These are phyloP conservation scores for Synanthedon formicaeformis DNA, from an alignment of 2,888 invertebrate species.

Conservation along the genomic window DNA sequence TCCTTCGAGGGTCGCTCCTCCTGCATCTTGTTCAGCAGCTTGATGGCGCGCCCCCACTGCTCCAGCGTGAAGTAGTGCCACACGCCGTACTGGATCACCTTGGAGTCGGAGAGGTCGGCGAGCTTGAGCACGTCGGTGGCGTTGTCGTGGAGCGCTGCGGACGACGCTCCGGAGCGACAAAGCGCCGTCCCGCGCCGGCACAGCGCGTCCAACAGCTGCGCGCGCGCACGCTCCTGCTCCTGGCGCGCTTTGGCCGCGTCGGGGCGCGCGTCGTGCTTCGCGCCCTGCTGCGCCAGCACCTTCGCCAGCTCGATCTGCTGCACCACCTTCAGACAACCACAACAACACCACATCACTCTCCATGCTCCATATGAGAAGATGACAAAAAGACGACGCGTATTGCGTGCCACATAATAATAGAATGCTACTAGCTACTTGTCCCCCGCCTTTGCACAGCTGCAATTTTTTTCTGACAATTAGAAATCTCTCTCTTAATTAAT, in stretches of 20 bases:
- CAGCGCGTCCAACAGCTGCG: constrained; percentile 82
- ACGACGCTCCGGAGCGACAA: constrained; percentile 70
- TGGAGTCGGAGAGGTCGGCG: constrained; percentile 81
- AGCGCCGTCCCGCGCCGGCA: constrained; percentile 80
- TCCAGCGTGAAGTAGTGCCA: constrained; percentile 85
- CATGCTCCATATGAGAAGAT: not conserved
- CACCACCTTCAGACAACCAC: constrained; percentile 29
- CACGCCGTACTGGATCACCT: constrained; percentile 81
- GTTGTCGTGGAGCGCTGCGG: constrained; percentile 26
- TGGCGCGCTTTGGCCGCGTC: constrained; percentile 88
- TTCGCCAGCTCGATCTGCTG: constrained; percentile 80
- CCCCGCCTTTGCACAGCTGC: no score
- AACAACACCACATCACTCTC: not conserved
- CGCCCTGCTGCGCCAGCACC: constrained; percentile 84
- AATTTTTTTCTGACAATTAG: no score
- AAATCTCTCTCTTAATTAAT: no score
- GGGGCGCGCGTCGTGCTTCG: constrained; percentile 84
- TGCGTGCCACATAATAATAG: not conserved
- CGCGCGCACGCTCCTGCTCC: constrained; percentile 89
- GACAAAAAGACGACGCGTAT: no score
- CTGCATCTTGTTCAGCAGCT: constrained; percentile 78
- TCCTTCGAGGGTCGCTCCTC: constrained; percentile 87
- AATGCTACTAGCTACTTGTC: no score
- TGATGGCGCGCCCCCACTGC: constrained; percentile 86
- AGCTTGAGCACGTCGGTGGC: constrained; percentile 79